phyloP scores from a whole-genome alignment of 2,888 invertebrate species.

The Malacosoma neustria region DNA sequence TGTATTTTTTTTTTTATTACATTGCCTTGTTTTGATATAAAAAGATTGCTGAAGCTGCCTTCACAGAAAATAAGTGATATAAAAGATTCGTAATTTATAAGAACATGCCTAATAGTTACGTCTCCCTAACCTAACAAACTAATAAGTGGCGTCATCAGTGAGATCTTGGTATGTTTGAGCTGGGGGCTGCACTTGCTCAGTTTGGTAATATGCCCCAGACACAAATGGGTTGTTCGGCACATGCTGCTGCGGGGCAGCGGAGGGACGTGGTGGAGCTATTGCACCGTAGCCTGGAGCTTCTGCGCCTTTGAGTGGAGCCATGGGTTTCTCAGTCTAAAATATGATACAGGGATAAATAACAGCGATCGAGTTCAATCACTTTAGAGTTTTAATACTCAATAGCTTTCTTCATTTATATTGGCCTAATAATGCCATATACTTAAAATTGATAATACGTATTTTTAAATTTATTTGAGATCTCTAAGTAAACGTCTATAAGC shows the following conservation, averaged over 20 bases:
- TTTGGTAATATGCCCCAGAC: slow-evolving; percentile 75
- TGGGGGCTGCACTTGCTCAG: slow-evolving; percentile 79
- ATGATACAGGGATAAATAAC: not conserved
- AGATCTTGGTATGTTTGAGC: slow-evolving; percentile 70
- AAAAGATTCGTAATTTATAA: no score
- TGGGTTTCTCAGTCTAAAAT: slow-evolving; percentile 48
- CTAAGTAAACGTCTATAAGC: no score
- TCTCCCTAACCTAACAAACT: slow-evolving; percentile 9
- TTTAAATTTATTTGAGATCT: no score
- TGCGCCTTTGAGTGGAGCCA: slow-evolving; percentile 46
- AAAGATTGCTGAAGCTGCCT: no score
- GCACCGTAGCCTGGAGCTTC: slow-evolving; percentile 55
- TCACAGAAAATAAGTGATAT: no score
- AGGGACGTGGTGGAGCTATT: slow-evolving; percentile 46
- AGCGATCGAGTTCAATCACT: no score
- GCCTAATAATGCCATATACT: no score
- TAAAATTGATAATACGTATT: no score
- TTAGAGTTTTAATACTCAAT: no score
- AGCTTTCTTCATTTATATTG: no score
- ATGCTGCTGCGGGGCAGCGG: slow-evolving; percentile 73
- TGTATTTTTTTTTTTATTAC: no score
- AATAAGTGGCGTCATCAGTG: slow-evolving; percentile 53
- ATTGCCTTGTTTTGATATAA: no score
- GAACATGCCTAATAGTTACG: not conserved
- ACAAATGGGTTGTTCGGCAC: slow-evolving; percentile 76